Evolutionary conservation across 23 tunicate genomes (phyloP).

Genomic region (Clavelina lepadiformis): DNA sequence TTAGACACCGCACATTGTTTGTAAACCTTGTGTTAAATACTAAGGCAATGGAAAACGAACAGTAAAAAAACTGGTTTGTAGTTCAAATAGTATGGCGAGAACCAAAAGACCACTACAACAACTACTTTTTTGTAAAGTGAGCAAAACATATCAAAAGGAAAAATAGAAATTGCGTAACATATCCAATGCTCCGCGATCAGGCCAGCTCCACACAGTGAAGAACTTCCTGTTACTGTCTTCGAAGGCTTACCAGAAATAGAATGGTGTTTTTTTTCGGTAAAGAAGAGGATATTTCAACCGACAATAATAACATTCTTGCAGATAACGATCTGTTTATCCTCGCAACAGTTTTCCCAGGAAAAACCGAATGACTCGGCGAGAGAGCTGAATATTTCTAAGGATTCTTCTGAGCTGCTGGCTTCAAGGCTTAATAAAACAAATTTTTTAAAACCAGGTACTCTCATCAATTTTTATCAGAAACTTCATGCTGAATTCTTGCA

Average conservation of each 20-base stretch:
- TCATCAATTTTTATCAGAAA: slow-evolving; percentile 13
- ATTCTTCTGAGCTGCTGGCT: slow-evolving; percentile 21
- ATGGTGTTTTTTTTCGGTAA: slow-evolving; percentile 2
- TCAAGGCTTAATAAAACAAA: slow-evolving; percentile 11
- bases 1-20: too few species aligned
- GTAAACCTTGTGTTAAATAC: too few species aligned
- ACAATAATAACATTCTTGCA: slow-evolving; percentile 7
- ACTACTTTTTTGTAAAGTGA: not conserved
- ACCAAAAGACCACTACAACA: too few species aligned
- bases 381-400: slow-evolving; percentile 19
- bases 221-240: too few species aligned
- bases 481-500: slow-evolving; percentile 10
- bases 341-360: too few species aligned
- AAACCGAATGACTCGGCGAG: slow-evolving; percentile 15
- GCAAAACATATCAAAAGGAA: not conserved
- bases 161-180: slow-evolving; percentile 1
- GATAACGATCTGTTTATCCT: slow-evolving; percentile 13
- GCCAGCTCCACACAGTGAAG: slow-evolving; percentile 4
- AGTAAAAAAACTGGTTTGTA: too few species aligned
- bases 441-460: slow-evolving; percentile 15
- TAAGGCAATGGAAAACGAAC: too few species aligned
- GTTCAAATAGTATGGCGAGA: not conserved
- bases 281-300: not conserved
- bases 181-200: slow-evolving; percentile 3
- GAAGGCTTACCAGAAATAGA: slow-evolving; percentile 23